phyloP scores from a whole-genome alignment of 2,113 vertebrate species.

The Scopus umbretta region DNA sequence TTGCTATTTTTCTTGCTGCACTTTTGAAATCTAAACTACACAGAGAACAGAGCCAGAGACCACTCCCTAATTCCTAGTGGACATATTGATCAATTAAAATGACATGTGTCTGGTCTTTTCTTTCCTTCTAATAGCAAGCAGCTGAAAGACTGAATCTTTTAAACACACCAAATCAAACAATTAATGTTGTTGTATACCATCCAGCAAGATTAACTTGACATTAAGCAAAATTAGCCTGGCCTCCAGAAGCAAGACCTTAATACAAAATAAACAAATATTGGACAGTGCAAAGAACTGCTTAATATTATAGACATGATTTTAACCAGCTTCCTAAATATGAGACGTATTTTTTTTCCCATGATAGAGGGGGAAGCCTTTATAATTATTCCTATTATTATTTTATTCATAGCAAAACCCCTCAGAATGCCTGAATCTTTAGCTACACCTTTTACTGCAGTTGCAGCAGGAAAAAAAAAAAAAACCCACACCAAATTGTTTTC shows the following conservation, averaged over 20 bases:
- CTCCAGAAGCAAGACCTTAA: neutral
- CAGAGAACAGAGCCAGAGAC: constrained; percentile 58
- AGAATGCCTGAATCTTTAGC: neutral
- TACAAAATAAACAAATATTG: constrained; percentile 12
- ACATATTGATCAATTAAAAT: constrained; percentile 70
- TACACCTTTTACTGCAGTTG: constrained; percentile 69
- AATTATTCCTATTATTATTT: neutral
- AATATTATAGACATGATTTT: neutral
- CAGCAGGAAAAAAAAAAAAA: neutral
- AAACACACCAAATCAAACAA: constrained; percentile 53
- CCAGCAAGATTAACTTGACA: neutral
- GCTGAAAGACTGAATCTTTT: constrained; percentile 44
- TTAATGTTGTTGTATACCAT: neutral
- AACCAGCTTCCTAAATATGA: neutral
- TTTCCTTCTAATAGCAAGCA: constrained; percentile 48
- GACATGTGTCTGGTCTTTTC: constrained; percentile 72
- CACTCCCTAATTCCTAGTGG: constrained; percentile 79
- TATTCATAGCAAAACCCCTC: neutral
- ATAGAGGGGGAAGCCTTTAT: neutral
- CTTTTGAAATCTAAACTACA: constrained; percentile 55
- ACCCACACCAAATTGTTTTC: neutral
- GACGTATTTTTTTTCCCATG: neutral
- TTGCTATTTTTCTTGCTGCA: constrained; percentile 9
- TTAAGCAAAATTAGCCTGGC: neutral
- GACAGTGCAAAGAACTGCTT: neutral